These are phyloP conservation scores for Aptenodytes patagonicus DNA, from an alignment of 2,113 vertebrate species.

Conservation along the genomic window DNA sequence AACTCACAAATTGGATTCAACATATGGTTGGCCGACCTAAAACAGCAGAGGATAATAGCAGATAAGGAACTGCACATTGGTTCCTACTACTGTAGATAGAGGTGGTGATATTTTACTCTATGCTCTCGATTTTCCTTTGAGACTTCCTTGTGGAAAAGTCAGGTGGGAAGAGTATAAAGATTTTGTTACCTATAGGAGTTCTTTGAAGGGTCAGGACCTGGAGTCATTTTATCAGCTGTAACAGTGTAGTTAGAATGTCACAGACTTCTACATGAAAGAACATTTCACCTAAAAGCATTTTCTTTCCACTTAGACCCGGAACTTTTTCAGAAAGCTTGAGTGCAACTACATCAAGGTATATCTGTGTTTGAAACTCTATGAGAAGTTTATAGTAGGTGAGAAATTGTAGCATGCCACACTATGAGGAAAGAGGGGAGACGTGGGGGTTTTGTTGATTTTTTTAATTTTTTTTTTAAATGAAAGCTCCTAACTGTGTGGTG, in stretches of 20 bases:
- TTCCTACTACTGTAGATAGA: background rate
- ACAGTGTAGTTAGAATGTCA: background rate
- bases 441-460: background rate
- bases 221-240: background rate
- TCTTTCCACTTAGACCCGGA: background rate
- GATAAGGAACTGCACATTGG: background rate
- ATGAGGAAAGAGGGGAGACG: background rate
- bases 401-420: background rate
- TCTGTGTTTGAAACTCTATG: background rate
- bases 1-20: background rate
- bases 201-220: background rate
- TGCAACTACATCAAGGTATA: background rate
- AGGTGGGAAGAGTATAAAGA: background rate
- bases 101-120: background rate
- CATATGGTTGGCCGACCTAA: background rate
- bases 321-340: background rate
- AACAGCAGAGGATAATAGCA: background rate
- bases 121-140: background rate
- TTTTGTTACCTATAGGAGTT: background rate
- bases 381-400: background rate
- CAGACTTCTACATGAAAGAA: constrained; percentile 7
- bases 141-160: background rate
- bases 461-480: background rate
- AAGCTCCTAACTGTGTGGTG: background rate
- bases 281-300: background rate